Conservation (phyloP, 2,113 vertebrate genomes). For the Mormoops blainvillei region DNA sequence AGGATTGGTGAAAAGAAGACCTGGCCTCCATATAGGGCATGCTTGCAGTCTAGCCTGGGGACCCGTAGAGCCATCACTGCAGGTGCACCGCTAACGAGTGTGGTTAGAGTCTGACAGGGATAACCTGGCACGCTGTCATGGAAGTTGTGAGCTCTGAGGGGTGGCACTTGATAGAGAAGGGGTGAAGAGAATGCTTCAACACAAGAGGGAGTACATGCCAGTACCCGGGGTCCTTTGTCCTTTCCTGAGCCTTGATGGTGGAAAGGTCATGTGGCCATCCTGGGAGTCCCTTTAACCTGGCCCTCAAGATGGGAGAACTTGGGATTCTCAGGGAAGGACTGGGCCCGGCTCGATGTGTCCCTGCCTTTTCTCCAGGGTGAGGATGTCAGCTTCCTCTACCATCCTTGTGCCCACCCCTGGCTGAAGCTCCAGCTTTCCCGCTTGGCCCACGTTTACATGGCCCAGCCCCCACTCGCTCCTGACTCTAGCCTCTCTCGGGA, state of each 20-base stretch:
- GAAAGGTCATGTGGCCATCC: background rate
- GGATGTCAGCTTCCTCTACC: constrained; percentile 80
- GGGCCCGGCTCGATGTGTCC: background rate
- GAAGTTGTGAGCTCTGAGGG: constrained; percentile 2
- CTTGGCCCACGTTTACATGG: constrained; percentile 78
- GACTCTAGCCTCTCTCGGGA: constrained; percentile 77
- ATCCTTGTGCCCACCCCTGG: constrained; percentile 80
- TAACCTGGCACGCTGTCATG: background rate
- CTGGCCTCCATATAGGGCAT: background rate
- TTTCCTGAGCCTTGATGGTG: background rate
- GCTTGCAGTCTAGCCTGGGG: background rate
- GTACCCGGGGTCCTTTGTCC: background rate
- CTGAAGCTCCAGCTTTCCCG: constrained; percentile 76
- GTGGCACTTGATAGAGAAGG: background rate
- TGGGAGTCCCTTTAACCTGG: background rate
- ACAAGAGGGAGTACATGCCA: background rate
- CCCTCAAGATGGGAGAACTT: background rate
- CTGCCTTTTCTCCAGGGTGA: constrained; percentile 74
- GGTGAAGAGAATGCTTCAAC: background rate
- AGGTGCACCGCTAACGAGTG: background rate
- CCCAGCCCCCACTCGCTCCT: constrained; percentile 77
- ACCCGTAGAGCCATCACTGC: background rate
- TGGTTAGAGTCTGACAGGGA: background rate
- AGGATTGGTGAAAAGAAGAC: background rate
- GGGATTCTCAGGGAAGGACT: background rate